Conservation (phyloP, 2,113 vertebrate species). For the Phyllostomus hastatus region DNA sequence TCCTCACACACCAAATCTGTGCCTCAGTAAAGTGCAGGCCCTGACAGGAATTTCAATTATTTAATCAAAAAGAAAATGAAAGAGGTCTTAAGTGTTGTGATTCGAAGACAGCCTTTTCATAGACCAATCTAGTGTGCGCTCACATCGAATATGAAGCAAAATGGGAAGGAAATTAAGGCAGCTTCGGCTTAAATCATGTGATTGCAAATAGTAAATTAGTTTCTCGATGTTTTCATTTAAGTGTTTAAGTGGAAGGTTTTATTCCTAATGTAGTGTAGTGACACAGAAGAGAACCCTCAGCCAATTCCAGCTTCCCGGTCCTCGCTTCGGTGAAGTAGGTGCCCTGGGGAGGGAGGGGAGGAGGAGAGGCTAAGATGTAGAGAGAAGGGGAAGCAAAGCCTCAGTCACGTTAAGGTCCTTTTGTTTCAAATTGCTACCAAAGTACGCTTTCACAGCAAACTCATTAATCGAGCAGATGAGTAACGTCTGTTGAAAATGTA, state of each 20-base stretch:
- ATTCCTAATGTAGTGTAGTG: slow-evolving; percentile 93
- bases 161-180: slow-evolving; percentile 98
- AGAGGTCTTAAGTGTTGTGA: slow-evolving; percentile 99
- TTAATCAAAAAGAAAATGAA: slow-evolving; percentile 99
- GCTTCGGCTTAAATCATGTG: slow-evolving; percentile 98
- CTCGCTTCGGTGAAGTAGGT: slow-evolving; percentile 47
- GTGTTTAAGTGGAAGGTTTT: slow-evolving; percentile 99
- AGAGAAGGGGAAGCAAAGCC: slow-evolving; percentile 23
- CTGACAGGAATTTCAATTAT: slow-evolving; percentile 99
- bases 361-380: slow-evolving; percentile 48
- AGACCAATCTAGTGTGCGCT: slow-evolving; percentile 98
- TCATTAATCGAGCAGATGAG: slow-evolving; percentile 85
- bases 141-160: slow-evolving; percentile 97
- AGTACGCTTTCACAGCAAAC: slow-evolving; percentile 81
- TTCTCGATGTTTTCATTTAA: slow-evolving; percentile 99
- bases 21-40: slow-evolving; percentile 94
- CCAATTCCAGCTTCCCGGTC: slow-evolving; percentile 56
- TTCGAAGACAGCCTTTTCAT: slow-evolving; percentile 93
- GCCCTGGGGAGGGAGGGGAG: slow-evolving; percentile 77
- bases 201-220: slow-evolving; percentile 99
- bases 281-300: slow-evolving; percentile 87
- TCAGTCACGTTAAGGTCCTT: slow-evolving; percentile 75
- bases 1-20: slow-evolving; percentile 89
- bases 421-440: slow-evolving; percentile 82
- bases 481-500: slow-evolving; percentile 85